These are phyloP conservation scores for Cairina moschata DNA, from an alignment of 2,113 vertebrate species.

Conservation along the genomic window DNA sequence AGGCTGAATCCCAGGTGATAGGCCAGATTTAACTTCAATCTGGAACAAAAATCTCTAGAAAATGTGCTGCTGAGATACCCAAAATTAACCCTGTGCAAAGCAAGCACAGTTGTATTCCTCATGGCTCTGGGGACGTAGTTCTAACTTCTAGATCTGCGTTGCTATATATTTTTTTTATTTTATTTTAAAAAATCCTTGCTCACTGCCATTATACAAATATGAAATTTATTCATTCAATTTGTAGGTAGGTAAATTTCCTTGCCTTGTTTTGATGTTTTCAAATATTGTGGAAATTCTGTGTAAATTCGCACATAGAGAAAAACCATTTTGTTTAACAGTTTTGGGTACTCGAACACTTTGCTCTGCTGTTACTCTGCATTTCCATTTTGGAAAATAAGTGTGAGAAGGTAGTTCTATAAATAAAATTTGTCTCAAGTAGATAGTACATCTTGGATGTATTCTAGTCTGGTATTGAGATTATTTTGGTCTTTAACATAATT, in stretches of 20 bases:
- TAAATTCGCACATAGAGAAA: background rate
- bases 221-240: background rate
- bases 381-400: background rate
- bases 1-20: slow-evolving; percentile 37
- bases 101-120: background rate
- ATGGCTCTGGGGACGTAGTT: background rate
- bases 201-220: background rate
- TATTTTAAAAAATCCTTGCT: background rate
- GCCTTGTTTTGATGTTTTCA: background rate
- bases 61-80: background rate
- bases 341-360: background rate
- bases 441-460: background rate
- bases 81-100: slow-evolving; percentile 49
- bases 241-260: background rate
- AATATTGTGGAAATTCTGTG: background rate
- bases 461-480: background rate
- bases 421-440: background rate
- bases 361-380: background rate
- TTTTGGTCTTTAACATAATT: background rate
- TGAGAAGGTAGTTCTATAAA: background rate
- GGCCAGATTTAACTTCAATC: slow-evolving; percentile 59
- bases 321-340: background rate
- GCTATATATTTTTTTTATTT: background rate
- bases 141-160: background rate
- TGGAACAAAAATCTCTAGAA: slow-evolving; percentile 44